A percentile compares a stretch with the other conserved stretches of the same genome.
Evolutionary conservation across 2,888 invertebrate species (phyloP).

Genomic region (Lithophane socia): DNA sequence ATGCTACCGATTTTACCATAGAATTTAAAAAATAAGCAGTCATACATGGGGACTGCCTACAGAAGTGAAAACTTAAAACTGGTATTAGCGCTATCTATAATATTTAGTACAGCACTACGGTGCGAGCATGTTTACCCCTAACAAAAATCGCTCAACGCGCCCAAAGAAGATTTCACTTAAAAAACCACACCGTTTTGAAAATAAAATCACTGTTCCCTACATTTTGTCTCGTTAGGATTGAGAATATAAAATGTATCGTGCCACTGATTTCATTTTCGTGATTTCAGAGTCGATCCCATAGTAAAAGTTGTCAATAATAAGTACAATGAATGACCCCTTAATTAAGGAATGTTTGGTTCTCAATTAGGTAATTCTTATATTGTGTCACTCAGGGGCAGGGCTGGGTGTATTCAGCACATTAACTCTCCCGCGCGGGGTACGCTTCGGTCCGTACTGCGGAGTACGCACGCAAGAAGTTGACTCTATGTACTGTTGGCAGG

Average conservation of each 20-base stretch:
- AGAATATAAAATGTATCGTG: not conserved
- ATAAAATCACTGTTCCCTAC: not conserved
- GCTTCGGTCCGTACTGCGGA: constrained; percentile 84
- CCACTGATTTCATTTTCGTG: not conserved
- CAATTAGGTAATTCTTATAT: not conserved
- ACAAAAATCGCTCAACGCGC: too few species aligned
- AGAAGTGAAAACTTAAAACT: too few species aligned
- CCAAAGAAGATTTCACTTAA: too few species aligned
- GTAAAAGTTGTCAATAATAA: not conserved
- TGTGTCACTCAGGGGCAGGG: constrained; percentile 76
- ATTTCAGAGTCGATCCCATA: not conserved
- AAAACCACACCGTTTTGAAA: not conserved
- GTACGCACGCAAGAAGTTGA: constrained; percentile 61
- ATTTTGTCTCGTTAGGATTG: too few species aligned
- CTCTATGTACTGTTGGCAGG: constrained; percentile 85
- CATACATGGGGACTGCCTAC: too few species aligned
- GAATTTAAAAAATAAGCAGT: not conserved
- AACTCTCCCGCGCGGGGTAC: constrained; percentile 80
- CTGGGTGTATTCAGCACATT: constrained; percentile 81
- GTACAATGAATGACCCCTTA: not conserved
- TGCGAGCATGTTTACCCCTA: too few species aligned
- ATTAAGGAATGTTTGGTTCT: not conserved
- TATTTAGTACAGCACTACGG: too few species aligned
- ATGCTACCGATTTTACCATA: constrained; percentile 1
- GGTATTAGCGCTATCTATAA: too few species aligned